Evolutionary conservation across 2,888 invertebrate species (phyloP), one percentile per base, ranked within the genome.

Genomic region (Oligia fasciuncula): DNA sequence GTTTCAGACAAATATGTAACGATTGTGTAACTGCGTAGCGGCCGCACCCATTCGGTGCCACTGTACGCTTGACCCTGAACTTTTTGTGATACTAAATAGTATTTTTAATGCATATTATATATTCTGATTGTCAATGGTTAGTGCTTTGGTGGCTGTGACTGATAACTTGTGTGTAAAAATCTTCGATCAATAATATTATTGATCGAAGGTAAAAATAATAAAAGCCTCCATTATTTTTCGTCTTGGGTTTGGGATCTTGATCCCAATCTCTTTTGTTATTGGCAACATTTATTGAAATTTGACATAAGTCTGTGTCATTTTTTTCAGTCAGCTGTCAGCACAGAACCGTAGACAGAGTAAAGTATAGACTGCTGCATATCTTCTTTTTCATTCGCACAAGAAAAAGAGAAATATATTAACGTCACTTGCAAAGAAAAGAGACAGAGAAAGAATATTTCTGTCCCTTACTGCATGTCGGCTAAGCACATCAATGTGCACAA

Each of bases 21-120:
- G 19, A 73, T 73, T 74, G 9, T 46, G 43, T 40, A 49, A 68
- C 43, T 54, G 60, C 35, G 51, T 74, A 68, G n/a, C 19, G 17
- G 46, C 51, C 35, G 19, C 46, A 54, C 40, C 60, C 51, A 46
- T 17, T 79, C 9, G n/a, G 35, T 73, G 43, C 6, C 43, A 51
- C 51, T 46, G 5, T 60, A 81, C 51, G 23, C 19, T n/a, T 81
- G 75, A 62, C 67, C 54, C 8, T 74, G 80, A 81, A 29, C 6
- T 81, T 9, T 29, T 35, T 40, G 13, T 65, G 54, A n/a, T 14
- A 14, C 4, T 11, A 60, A 1, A 11, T n/a, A n/a, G 9, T 74
- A 71, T 40, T 54, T 51, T 51, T 1, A 51, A 35, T 35, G 49
- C 19, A 19, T 46, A 40, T 19, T 29, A 14, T 14, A 5, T 13